Base-by-base conservation (phyloP, 2,888 invertebrate species). In the Euplagia quadripunctaria region DNA sequence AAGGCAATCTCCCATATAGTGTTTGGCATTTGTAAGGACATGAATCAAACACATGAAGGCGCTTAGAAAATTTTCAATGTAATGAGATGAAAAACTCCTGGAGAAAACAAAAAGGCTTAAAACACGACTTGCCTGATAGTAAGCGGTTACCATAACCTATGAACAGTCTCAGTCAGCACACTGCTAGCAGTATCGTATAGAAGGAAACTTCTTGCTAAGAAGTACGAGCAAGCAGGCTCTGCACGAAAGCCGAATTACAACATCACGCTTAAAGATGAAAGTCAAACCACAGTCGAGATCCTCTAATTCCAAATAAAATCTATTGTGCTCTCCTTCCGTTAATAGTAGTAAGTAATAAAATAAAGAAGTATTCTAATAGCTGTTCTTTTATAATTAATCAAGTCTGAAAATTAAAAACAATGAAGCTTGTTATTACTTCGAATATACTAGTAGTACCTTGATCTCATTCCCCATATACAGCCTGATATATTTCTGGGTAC, bases 401-500 rank as follows among this genome's bases (percentile, higher is more conserved):
- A 46, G 9, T 46, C 43, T 8, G 43, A 46, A 6, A 8, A 46
- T 9, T 8, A 46, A 46, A 46, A 46, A 46, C 9, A 46, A 46
- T 9, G 8, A 8, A 6, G 8, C 43, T 8, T 16, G 17, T 0
- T 42, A 42, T 42, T 9, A 4, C 20, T 17, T 64, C 3, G 14
- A 41, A 41, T 41, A 64, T 4, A 14, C 9, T 12, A 64, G 5
- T 4, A 9, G 16, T 64, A 42, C 41, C 42, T 52, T 51, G 52
- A 68, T 58, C 55, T 46, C 46, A 69, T 61, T 69, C 14, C 31
- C 61, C 20, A 42, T 63, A 9, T 61, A 61, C 42, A 70, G 51
- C 12, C 11, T 43, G 64, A 70, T 70, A 51, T 71, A 72, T 51
- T 69, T 64, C 70, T 64, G 61, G 68, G 12, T 67, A 71, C 55